A percentile compares a stretch with the other conserved stretches of the same genome.
phyloP scores from a whole-genome alignment of 2,888 invertebrate species.

The Caradrina clavipalpis region DNA sequence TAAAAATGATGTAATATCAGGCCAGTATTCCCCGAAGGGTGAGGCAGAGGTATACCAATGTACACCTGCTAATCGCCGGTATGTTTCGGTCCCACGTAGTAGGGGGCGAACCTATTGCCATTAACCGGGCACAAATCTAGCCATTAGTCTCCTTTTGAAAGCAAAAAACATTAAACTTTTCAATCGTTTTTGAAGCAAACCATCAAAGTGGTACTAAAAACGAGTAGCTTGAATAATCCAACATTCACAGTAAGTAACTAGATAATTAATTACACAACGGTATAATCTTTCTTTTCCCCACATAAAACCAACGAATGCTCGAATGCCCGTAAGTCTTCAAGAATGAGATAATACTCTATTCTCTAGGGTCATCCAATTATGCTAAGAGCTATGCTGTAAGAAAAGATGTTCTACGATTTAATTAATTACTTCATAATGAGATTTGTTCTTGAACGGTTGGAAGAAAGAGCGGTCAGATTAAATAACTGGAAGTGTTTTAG shows the following conservation, averaged over 20 bases:
- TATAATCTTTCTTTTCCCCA: conserved; percentile 25
- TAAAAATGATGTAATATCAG: too few relatives aligned
- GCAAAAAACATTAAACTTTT: conserved; percentile 51
- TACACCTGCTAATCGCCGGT: too few relatives aligned
- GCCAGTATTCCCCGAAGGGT: too few relatives aligned
- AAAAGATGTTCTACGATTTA: conserved; percentile 58
- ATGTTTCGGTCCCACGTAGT: too few relatives aligned
- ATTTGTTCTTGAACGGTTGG: conserved; percentile 46
- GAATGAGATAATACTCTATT: conserved; percentile 63
- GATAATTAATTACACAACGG: conserved; percentile 39
- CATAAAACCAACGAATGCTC: conserved; percentile 35
- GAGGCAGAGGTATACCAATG: too few relatives aligned
- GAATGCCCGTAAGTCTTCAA: conserved; percentile 34
- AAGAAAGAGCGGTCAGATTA: conserved; percentile 29
- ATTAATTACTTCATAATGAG: conserved; percentile 60
- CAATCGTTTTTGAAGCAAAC: conserved; percentile 30
- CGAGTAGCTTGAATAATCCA: conserved; percentile 20
- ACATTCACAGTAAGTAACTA: conserved; percentile 21
- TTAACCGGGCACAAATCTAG: too few relatives aligned
- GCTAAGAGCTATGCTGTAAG: conserved; percentile 61
- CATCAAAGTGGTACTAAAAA: conserved; percentile 17
- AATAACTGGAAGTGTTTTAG: conserved; percentile 29
- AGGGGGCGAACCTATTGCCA: too few relatives aligned
- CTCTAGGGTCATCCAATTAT: conserved; percentile 70
- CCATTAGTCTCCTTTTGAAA: conserved; percentile 56